Evolutionary conservation across 2,113 vertebrate genomes (phyloP).

Genomic region (Python bivittatus): DNA sequence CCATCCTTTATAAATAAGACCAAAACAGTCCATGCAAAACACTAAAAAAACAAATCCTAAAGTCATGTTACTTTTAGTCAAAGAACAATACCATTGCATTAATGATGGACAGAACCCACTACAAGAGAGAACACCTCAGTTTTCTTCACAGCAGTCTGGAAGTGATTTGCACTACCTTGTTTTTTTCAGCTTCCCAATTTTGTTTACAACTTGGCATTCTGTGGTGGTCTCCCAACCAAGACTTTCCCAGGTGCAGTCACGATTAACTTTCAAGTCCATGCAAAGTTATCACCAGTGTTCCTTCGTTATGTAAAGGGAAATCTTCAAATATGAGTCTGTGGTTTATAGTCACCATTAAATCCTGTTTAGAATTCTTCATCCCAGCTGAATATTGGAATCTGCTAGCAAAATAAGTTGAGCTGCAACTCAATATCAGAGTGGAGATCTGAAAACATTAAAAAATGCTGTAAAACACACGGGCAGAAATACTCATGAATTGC

Average conservation of each 20-base stretch:
- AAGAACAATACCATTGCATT: background rate
- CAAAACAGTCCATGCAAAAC: background rate
- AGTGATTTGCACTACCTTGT: background rate
- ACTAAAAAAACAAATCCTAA: background rate
- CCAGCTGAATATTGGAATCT: background rate
- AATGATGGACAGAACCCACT: background rate
- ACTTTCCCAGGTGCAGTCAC: background rate
- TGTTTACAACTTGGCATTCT: background rate
- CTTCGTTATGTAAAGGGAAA: accelerated
- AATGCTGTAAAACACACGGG: background rate
- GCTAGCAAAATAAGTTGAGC: background rate
- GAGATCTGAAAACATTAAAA: slow-evolving; percentile 1
- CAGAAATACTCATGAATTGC: background rate
- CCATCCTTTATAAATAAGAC: background rate
- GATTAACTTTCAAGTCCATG: background rate
- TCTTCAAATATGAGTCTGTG: background rate
- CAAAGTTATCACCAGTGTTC: background rate
- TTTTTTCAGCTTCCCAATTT: background rate
- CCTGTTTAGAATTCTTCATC: background rate
- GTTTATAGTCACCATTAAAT: background rate
- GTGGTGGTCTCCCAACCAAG: background rate
- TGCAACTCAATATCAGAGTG: background rate
- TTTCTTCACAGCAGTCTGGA: background rate
- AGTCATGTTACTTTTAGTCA: background rate
- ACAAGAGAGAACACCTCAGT: background rate